phyloP scores from a whole-genome alignment of 2,888 invertebrate genomes.

The Synanthedon formicaeformis region DNA sequence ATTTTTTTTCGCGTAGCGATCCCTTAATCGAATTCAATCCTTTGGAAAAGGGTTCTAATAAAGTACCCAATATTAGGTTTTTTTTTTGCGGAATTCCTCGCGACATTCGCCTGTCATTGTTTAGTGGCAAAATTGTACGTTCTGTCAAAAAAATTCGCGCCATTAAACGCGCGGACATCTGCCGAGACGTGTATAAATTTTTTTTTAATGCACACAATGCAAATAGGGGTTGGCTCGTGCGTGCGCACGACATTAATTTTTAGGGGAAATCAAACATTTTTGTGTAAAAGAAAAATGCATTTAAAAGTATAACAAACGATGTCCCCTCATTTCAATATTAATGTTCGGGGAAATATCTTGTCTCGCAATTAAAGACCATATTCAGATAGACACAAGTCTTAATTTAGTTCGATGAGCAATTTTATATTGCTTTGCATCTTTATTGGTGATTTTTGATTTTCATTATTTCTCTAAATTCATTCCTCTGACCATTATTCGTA shows the following conservation, averaged over 20 bases:
- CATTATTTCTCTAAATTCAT: constrained; percentile 31
- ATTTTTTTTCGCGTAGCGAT: constrained; percentile 28
- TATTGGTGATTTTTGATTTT: constrained; percentile 32
- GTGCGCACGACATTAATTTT: constrained; percentile 54
- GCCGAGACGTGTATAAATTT: constrained; percentile 38
- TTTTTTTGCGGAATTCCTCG: constrained; percentile 27
- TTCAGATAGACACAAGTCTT: not conserved
- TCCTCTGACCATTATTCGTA: constrained; percentile 24
- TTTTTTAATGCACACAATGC: constrained; percentile 56
- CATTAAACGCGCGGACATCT: constrained; percentile 62
- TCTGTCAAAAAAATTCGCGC: constrained; percentile 66
- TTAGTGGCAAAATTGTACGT: constrained; percentile 54
- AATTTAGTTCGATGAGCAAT: not conserved
- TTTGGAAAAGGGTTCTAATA: constrained; percentile 66
- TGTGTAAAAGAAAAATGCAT: constrained; percentile 54
- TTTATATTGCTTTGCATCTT: constrained; percentile 21
- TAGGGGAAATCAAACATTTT: constrained; percentile 61
- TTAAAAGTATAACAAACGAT: constrained; percentile 55
- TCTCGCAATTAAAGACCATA: not conserved
- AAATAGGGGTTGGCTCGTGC: constrained; percentile 53
- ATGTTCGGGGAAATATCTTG: constrained; percentile 25
- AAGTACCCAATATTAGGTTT: constrained; percentile 50
- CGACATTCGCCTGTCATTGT: constrained; percentile 44
- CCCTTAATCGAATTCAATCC: constrained; percentile 65
- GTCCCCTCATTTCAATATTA: constrained; percentile 62